Evolutionary conservation across 2,797 vertebrate species (phyloP).

Genomic region (Ctenochaetus hawaiiensis): DNA sequence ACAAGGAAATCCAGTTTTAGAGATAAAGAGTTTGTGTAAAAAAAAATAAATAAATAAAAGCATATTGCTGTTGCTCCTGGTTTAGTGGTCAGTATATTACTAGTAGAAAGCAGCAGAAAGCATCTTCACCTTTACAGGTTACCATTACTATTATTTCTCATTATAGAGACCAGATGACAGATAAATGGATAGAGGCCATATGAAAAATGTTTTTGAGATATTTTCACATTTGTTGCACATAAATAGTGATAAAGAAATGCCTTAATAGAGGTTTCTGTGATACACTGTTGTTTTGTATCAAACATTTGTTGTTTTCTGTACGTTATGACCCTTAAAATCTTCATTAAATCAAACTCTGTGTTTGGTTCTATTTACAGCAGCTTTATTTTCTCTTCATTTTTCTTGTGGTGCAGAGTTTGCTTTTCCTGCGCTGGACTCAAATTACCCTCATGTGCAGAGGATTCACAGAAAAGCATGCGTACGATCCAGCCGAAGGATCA

Average conservation of each 20-base stretch:
- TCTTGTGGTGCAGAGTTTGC: too few relatives aligned
- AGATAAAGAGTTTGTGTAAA: slow-evolving; percentile 54
- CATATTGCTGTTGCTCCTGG: slow-evolving; percentile 15
- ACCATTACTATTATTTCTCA: slow-evolving; percentile 44
- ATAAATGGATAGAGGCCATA: slow-evolving; percentile 25
- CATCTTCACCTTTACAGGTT: slow-evolving; percentile 37
- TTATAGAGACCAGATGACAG: slow-evolving; percentile 25
- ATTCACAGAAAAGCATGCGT: too few relatives aligned
- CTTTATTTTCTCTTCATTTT: too few relatives aligned
- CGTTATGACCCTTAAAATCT: too few relatives aligned
- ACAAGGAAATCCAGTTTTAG: slow-evolving; percentile 59
- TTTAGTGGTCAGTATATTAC: slow-evolving; percentile 36
- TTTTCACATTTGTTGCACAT: slow-evolving; percentile 26
- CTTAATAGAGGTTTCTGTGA: neutral
- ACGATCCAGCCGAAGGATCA: too few relatives aligned
- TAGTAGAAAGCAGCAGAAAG: slow-evolving; percentile 34
- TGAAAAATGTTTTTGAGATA: slow-evolving; percentile 15
- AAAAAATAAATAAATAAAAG: slow-evolving; percentile 10
- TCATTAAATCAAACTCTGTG: too few relatives aligned
- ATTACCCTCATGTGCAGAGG: too few relatives aligned
- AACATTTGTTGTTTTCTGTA: too few relatives aligned
- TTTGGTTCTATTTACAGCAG: too few relatives aligned
- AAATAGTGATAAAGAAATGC: neutral
- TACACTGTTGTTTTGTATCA: neutral
- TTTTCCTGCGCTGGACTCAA: too few relatives aligned